phyloP scores from a whole-genome alignment of 2,113 vertebrate genomes.

The Seriola dumerili region DNA sequence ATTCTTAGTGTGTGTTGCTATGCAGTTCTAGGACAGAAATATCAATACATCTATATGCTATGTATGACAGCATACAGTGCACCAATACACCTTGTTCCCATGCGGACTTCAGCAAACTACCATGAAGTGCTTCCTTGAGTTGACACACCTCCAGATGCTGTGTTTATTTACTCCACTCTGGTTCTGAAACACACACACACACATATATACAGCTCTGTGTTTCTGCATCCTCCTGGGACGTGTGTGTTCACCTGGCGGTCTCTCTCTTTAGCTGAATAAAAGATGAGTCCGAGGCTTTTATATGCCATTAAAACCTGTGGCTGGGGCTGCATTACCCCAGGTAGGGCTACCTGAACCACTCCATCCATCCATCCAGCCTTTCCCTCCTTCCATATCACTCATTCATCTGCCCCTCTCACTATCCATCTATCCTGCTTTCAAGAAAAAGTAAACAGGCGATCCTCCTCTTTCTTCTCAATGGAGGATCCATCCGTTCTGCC shows the following conservation, averaged over 20 bases:
- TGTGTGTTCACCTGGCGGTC: conserved; percentile 79
- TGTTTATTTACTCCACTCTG: conserved; percentile 70
- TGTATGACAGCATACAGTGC: conserved; percentile 29
- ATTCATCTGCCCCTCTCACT: conserved; percentile 76
- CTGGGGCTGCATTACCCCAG: conserved; percentile 77
- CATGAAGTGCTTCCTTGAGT: conserved; percentile 70
- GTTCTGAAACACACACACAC: conserved; percentile 47
- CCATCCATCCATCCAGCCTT: conserved; percentile 46
- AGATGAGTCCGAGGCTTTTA: conserved; percentile 84
- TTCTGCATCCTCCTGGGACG: conserved; percentile 69
- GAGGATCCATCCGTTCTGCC: conserved; percentile 62
- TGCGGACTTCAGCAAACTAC: conserved; percentile 60
- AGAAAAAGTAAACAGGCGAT: conserved; percentile 73
- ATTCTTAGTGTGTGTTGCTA: conserved; percentile 28
- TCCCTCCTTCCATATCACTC: conserved; percentile 65
- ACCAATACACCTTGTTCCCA: conserved; percentile 54
- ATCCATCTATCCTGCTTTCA: conserved; percentile 72
- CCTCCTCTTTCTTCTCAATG: conserved; percentile 83
- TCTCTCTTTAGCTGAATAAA: conserved; percentile 81
- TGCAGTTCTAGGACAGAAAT: conserved; percentile 40
- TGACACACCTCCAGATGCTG: conserved; percentile 55
- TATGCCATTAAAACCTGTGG: conserved; percentile 81
- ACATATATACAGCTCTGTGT: conserved; percentile 48
- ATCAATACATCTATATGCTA: conserved; percentile 37
- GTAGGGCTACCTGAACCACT: conserved; percentile 80